Percentiles rank a stretch among this genome's conserved stretches.
Conservation (phyloP, 2,113 vertebrate species). For the Columbina picui region DNA sequence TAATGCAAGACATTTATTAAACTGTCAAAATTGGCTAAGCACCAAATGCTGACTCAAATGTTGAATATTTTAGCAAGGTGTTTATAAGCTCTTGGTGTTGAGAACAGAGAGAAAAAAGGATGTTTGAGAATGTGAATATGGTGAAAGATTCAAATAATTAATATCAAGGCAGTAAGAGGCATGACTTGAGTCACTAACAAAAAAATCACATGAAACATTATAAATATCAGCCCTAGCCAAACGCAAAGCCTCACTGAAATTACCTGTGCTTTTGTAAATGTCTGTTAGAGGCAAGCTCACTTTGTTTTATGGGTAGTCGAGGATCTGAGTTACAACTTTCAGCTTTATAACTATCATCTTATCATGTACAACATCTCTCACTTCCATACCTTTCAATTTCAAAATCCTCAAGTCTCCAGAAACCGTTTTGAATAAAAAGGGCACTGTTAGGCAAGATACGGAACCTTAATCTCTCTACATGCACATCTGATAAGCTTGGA, state of each 20-base stretch:
- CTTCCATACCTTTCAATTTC: background rate
- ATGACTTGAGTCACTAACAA: background rate
- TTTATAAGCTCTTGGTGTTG: background rate
- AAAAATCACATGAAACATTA: background rate
- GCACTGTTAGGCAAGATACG: background rate
- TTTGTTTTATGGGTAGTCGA: background rate
- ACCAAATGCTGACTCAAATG: conserved; percentile 13
- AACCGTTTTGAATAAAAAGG: background rate
- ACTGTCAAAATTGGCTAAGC: background rate
- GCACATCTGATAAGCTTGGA: background rate
- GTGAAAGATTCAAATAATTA: background rate
- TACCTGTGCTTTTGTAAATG: background rate
- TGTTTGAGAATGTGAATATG: background rate
- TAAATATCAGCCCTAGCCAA: background rate
- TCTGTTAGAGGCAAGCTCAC: background rate
- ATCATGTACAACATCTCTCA: background rate
- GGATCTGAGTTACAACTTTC: background rate
- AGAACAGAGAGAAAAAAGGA: background rate
- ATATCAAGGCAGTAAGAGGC: background rate
- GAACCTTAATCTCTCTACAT: background rate
- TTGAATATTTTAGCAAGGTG: conserved; percentile 22
- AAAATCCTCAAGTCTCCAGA: background rate
- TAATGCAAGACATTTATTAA: conserved; percentile 27
- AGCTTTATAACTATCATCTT: background rate
- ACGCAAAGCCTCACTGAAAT: background rate